Base-by-base conservation (phyloP, 2,113 vertebrate genomes). In the Ploceus nigricollis region DNA sequence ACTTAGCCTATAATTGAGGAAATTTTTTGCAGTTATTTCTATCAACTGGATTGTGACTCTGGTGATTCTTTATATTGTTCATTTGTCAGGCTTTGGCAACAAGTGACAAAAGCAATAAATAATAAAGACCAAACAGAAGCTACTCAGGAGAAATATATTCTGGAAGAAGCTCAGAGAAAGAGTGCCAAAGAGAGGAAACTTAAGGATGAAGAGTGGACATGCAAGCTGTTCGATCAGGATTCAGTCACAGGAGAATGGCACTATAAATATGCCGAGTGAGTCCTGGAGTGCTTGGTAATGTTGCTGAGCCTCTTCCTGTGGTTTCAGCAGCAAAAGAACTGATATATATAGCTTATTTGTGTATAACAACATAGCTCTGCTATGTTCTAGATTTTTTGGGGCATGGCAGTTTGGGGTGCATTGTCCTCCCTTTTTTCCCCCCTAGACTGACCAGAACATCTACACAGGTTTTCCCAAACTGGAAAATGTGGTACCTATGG, bases 51-150 rank as follows among this genome's bases (percentile, higher is more conserved):
- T 63, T 47, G 24, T 96, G 57, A 88, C 37, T 45, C 23, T 88
- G 17, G 24, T 95, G 56, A 90, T 24, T 57, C 25, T 91, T 27
- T 64, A 1, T 86, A 16, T 86, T 96, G 37, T 51, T 95, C 15
- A 9, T 87, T 76, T 92, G n/a, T 79, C 95, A 99, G 99, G 91
- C 98, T 99, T 94, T 99, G 99, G 99, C 99, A 99, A 85, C 99
- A 99, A 37, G 99, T 99, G 95, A 99, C 99, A 27, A 98, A 98
- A 92, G 99, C 99, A 93, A 99, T 99, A 98, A 99, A 98, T 97
- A 99, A 98, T 96, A 99, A 99, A 98, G 99, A 99, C 97, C 99
- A 99, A 98, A 99, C 98, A 30, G 99, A 99, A 97, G 99, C 99
- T 89, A 99, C 99, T 94, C 98, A 99, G 44, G 99, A 99, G 96